Evolutionary conservation across 2,888 invertebrate genomes (phyloP), one percentile per base, ranked within the genome.

Genomic region (Lottia gigantea): DNA sequence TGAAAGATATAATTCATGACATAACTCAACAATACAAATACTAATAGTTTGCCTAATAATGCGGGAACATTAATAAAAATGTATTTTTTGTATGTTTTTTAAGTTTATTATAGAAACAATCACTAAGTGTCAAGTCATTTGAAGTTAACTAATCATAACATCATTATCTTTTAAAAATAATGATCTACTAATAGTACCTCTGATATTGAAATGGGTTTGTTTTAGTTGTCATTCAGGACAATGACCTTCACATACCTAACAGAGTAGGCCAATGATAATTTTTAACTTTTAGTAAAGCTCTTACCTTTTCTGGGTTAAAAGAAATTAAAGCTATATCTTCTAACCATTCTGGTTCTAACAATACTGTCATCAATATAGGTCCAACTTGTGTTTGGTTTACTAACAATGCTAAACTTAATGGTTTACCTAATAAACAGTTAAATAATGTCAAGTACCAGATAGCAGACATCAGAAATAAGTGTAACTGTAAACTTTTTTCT

Each of bases 311-410:
- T 14, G 76, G 71, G 46, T 72, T 62, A 45, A 78, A 40, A 16
- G 74, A 49, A 14, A 74, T 25, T 47, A 74, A 25, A 23, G 73
- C 23, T 0, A 79, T 49, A 26, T 74, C 73, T 55, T 76, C 68
- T 45, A 76, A 47, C 64, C 65, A 73, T 26, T 70, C 31, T 4
- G 75, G 74, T 31, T 77, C 73, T 6, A 67, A 63, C 45, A 76
- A 46, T 40, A 79, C 49, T 1, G 75, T 71, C 47, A 71, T 71
- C 8, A 77, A 16, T 45, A 72, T 71, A 15, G 66, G 66, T 49
- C 75, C 76, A 40, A 76, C 65, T 26, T 72, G 74, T 8, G 76
- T 75, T 62, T 76, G 74, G 62, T 74, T 75, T 65, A 80, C 23
- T 62, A 80, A 62, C 15, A 68, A 23, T 12, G 68, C 67, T 19